Evolutionary conservation across 2,797 vertebrate species (phyloP).

Genomic region (Anguilla megastoma): DNA sequence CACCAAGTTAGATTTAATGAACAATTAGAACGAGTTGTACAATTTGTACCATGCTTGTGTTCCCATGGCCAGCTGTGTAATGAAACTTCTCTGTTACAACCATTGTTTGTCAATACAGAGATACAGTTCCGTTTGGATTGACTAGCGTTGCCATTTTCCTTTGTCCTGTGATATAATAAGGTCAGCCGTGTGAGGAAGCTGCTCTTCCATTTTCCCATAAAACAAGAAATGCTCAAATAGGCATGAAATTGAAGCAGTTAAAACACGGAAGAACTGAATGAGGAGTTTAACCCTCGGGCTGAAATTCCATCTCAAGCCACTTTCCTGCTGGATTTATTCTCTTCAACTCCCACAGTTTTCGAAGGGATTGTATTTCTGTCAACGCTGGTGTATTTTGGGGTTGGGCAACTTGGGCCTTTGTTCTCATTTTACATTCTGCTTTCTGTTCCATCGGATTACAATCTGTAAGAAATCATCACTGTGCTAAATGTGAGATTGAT

Average conservation of each 20-base stretch:
- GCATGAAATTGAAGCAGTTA: constrained; percentile 11
- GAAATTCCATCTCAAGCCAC: constrained; percentile 4
- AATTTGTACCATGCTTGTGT: background rate
- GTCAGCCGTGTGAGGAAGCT: background rate
- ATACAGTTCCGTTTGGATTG: background rate
- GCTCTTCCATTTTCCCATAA: background rate
- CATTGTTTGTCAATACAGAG: background rate
- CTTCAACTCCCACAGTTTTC: constrained; percentile 11
- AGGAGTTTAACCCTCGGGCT: background rate
- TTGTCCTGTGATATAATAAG: background rate
- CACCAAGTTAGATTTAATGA: background rate
- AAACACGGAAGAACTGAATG: background rate
- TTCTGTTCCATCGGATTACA: background rate
- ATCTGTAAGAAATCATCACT: constrained; percentile 5
- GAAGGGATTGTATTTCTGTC: background rate
- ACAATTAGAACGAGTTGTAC: background rate
- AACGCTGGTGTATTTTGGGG: constrained; percentile 8
- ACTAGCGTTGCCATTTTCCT: background rate
- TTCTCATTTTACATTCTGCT: background rate
- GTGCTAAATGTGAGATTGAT: background rate
- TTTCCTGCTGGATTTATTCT: background rate
- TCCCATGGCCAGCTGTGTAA: background rate
- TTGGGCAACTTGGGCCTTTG: background rate
- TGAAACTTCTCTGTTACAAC: background rate
- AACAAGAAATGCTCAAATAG: constrained; percentile 2